Evolutionary conservation across 2,113 vertebrate species (phyloP).

Genomic region (Percina caprodes): DNA sequence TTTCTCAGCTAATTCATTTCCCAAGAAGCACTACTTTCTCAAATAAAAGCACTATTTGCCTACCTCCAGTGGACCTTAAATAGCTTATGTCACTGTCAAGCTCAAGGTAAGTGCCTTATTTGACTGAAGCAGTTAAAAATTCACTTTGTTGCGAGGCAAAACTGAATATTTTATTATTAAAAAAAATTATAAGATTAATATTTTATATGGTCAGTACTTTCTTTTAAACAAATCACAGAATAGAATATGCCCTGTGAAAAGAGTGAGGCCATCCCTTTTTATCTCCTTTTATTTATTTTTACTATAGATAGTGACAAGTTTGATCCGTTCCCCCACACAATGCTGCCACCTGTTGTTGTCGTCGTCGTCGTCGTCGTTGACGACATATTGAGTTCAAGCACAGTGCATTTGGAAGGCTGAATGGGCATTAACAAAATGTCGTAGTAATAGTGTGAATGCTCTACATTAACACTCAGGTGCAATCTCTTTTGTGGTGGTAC

Average conservation of each 20-base stretch:
- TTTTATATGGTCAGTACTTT: constrained; percentile 14
- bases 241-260: not conserved
- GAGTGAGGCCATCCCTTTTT: not conserved
- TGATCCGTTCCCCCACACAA: constrained; percentile 5
- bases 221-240: not conserved
- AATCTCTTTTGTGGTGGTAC: constrained; percentile 53
- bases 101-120: not conserved
- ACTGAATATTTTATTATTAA: constrained; percentile 40
- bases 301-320: not conserved
- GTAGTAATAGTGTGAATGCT: constrained; percentile 28
- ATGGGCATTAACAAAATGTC: constrained; percentile 28
- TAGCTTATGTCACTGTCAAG: constrained; percentile 14
- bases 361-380: not conserved
- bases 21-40: constrained; percentile 1
- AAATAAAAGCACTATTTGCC: not conserved
- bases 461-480: constrained; percentile 47
- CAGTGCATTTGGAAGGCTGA: not conserved
- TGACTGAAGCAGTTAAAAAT: constrained; percentile 41
- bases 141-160: constrained; percentile 11
- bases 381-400: constrained; percentile 8
- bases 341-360: constrained; percentile 19
- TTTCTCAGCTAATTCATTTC: constrained; percentile 38
- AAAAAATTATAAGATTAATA: too few species aligned
- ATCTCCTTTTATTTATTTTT: not conserved
- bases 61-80: constrained; percentile 23